These are phyloP conservation scores for Gavia stellata DNA, from an alignment of 2,113 vertebrate species.

Conservation along the genomic window DNA sequence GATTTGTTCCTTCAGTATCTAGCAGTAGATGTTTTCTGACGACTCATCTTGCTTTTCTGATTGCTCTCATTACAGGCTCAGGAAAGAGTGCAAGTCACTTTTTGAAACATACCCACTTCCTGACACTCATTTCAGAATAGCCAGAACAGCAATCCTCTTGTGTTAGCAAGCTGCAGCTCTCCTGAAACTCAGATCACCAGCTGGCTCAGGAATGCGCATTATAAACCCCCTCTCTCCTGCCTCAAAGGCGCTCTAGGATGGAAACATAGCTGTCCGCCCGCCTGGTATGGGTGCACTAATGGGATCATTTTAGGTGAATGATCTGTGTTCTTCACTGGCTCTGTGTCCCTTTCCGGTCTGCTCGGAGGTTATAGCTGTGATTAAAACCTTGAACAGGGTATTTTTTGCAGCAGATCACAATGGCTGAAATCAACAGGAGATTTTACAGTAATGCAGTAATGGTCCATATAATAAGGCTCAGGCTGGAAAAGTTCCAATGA, in stretches of 20 bases:
- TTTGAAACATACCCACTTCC: not conserved
- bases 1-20: not conserved
- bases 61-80: not conserved
- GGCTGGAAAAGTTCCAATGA: not conserved
- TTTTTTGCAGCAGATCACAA: not conserved
- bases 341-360: not conserved
- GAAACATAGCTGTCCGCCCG: not conserved
- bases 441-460: not conserved
- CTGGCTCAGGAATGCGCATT: not conserved
- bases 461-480: not conserved
- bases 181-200: not conserved
- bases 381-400: not conserved
- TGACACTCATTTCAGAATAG: not conserved
- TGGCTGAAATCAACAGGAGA: not conserved
- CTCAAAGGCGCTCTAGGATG: not conserved
- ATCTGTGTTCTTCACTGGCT: not conserved
- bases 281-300: rapidly evolving
- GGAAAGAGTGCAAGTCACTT: not conserved
- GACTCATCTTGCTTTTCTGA: not conserved
- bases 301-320: not conserved
- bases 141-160: not conserved
- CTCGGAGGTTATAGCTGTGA: not conserved
- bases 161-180: not conserved
- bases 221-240: not conserved
- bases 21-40: not conserved